Base-by-base conservation (phyloP, 2,888 invertebrate species). In the Hypercompe scribonia region DNA sequence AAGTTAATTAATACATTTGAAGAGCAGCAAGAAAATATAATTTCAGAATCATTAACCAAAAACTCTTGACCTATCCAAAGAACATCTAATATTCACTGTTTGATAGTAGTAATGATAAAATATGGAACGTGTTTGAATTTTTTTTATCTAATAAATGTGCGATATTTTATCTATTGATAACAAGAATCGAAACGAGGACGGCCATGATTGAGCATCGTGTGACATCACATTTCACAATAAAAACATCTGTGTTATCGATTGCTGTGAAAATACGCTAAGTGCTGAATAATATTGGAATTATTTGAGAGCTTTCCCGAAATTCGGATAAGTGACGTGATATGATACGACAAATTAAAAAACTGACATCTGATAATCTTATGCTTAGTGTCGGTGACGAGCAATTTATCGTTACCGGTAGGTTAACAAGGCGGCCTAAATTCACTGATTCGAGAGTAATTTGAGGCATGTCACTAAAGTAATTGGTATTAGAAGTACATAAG, bases 401-500 rank as follows among this genome's bases (percentile, higher is more conserved):
- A 39, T 42, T 33, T 18, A 8, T 33, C 33, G 46, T 63, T 63
- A n/a, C 63, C n/a, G 15, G 36, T 31, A 42, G 21, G 33, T 54
- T 34, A 69, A 61, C 31, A 58, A 54, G 61, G 39, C 33, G 68
- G 68, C 28, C 63, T 70, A 63, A n/a, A 42, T 24, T 33, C 18
- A 42, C 36, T 8, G 24, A 42, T 33, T 33, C 34, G 31, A 28
- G 21, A 42, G 69, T 63, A 61, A 70, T 70, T 70, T 61, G 42
- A 33, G 63, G 15, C 63, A 63, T 42, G 69, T 70, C 69, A 70
- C 63, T 63, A 31, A 70, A 70, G 69, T 70, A 70, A 70, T 70
- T 63, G 69, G 61, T 70, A 70, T 63, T 50, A 46, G 13, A 24
- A n/a, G 28, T 68, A 34, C 10, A 21, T 18, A 36, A 36, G 36